Percentiles rank a stretch among this genome's conserved stretches.
Conservation (phyloP, 2,113 vertebrate species). For the Misgurnus mizolepis region DNA sequence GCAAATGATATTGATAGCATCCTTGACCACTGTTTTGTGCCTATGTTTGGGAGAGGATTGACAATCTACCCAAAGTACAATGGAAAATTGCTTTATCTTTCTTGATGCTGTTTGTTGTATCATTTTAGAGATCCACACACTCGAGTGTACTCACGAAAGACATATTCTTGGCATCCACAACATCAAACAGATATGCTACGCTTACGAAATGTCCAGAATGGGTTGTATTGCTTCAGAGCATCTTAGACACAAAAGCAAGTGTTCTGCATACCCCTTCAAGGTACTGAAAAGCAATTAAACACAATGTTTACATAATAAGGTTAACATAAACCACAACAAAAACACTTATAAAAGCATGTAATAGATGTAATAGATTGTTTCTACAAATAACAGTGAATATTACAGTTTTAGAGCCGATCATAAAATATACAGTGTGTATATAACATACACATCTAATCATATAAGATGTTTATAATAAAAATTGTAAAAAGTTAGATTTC, state of each 20-base stretch:
- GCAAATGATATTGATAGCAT: conserved; percentile 22
- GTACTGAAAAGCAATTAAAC: conserved; percentile 5
- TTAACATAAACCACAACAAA: conserved; percentile 4
- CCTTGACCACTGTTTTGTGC: not conserved
- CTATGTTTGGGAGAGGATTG: not conserved
- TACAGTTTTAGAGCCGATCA: not conserved
- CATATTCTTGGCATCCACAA: conserved; percentile 27
- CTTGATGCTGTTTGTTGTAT: conserved; percentile 1
- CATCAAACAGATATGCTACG: conserved; percentile 45
- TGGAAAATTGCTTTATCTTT: not conserved
- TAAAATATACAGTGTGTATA: too few species aligned
- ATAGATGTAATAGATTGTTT: not conserved
- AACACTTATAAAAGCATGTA: not conserved
- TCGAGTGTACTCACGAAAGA: conserved; percentile 3
- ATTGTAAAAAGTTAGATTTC: too few species aligned
- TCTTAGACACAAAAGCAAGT: conserved; percentile 9
- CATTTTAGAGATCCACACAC: not conserved
- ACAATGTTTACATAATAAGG: not conserved
- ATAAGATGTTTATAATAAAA: too few species aligned
- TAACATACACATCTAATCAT: too few species aligned
- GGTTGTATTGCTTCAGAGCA: conserved; percentile 11
- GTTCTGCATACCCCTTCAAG: conserved; percentile 16
- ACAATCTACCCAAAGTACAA: not conserved
- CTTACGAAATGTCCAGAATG: conserved; percentile 28
- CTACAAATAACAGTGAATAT: not conserved